Percentiles rank a stretch among this genome's conserved stretches.
Evolutionary conservation across 2,888 invertebrate genomes (phyloP).

Genomic region (Drosophila kambysellisi): DNA sequence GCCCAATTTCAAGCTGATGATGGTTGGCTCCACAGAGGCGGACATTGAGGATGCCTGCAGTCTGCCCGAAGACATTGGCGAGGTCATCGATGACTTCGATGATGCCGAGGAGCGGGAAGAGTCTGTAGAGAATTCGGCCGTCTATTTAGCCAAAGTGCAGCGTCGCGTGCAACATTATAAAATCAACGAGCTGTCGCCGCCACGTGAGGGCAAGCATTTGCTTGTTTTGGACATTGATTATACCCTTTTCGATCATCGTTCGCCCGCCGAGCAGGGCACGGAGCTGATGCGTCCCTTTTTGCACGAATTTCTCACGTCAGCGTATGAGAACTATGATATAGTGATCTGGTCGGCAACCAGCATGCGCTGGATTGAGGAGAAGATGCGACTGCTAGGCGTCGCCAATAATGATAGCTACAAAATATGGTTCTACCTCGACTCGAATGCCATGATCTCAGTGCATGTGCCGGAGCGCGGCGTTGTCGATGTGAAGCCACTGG

Average conservation of each 20-base stretch:
- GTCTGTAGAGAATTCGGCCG: conserved; percentile 85
- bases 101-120: conserved; percentile 92
- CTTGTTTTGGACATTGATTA: conserved; percentile 98
- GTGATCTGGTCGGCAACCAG: conserved; percentile 99
- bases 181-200: conserved; percentile 92
- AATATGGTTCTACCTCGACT: conserved; percentile 96
- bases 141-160: conserved; percentile 92
- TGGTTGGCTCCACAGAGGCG: conserved; percentile 98
- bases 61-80: conserved; percentile 92
- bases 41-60: conserved; percentile 93
- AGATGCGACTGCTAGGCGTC: conserved; percentile 97
- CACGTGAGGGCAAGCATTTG: conserved; percentile 94
- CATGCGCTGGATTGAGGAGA: conserved; percentile 99
- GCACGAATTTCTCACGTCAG: conserved; percentile 95
- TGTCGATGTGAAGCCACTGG: conserved; percentile 97
- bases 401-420: conserved; percentile 93
- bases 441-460: conserved; percentile 97
- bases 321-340: conserved; percentile 96
- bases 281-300: conserved; percentile 98
- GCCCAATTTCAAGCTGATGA: conserved; percentile 96
- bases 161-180: conserved; percentile 93
- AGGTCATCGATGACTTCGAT: conserved; percentile 96
- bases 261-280: conserved; percentile 93
- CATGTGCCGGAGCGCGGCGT: conserved; percentile 96
- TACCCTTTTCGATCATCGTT: conserved; percentile 97